A percentile compares a stretch with the other conserved stretches of the same genome.
These are phyloP conservation scores for Manis crassicaudata DNA, from an alignment of 2,797 vertebrate species.

Conservation along the genomic window DNA sequence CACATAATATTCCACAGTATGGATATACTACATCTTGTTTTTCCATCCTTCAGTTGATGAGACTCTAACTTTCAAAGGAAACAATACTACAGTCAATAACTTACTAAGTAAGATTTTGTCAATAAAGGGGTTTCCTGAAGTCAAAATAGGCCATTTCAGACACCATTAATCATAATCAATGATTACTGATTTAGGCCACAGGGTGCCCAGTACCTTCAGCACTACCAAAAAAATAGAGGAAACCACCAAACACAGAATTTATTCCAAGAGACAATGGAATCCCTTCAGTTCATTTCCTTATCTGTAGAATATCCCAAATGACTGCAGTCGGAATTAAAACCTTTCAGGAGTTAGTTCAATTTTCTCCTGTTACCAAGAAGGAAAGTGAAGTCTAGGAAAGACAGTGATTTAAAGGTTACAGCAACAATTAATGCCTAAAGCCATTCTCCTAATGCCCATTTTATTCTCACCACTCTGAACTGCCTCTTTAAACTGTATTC, in stretches of 20 bases:
- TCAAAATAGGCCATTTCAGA: not conserved
- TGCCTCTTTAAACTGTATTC: not conserved
- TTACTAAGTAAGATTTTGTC: not conserved
- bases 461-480: not conserved
- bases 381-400: not conserved
- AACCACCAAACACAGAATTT: not conserved
- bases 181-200: not conserved
- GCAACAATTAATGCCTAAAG: not conserved
- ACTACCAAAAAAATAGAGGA: not conserved
- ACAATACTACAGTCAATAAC: not conserved
- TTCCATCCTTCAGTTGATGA: not conserved
- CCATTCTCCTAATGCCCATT: conserved; percentile 16
- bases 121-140: not conserved
- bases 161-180: not conserved
- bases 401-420: not conserved
- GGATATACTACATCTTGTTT: not conserved
- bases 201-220: not conserved
- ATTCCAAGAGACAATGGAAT: not conserved
- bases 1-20: not conserved
- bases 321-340: not conserved
- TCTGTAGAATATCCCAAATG: not conserved
- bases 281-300: not conserved
- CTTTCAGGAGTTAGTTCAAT: not conserved
- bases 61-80: not conserved
- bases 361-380: not conserved